Evolutionary conservation across 1,140 invertebrate species (phyloP), one percentile per base, ranked within the genome.

Genomic region (Solenopsis fugax): DNA sequence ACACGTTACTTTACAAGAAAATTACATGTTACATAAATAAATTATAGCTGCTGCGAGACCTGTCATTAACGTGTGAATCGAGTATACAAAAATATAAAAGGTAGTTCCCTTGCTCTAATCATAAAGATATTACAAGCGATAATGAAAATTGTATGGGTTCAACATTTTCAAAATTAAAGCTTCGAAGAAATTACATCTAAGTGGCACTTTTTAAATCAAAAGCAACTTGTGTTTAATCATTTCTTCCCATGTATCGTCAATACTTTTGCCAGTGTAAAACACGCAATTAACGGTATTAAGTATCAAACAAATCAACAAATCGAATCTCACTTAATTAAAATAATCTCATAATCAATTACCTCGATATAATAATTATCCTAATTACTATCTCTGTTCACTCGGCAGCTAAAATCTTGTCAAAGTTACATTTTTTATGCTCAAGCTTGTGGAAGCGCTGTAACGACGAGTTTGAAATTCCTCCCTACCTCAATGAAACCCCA

Each of bases 381-480:
- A n/a, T 13, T 45, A 24, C 29, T 12, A 4, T 21, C 10, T 45
- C 10, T 67, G 9, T 75, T 75, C 54, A 5, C 13, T 54, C 12
- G 13, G 1, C 37, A 41, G 21, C 48, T 16, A n/a, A 84, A 73
- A 62, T 84, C 69, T 73, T 60, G 50, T 0, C 45, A 18, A 48
- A 48, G 69, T n/a, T 73, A 60, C 7, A n/a, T 6, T 21, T 37
- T 73, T 48, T 60, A 41, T 45, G 21, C 21, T 82, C 50, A n/a
- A 10, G 29, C 45, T 77, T 75, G 34, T n/a, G 34, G 82, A 85
- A 85, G 82, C 73, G 16, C 54, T 69, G 45, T 77, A 85, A 77
- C 9, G 48, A 48, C 73, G 21, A 84, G 69, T 84, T 85, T 21
- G 60, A 78, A 85, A 54, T 54, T 85, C 73, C 29, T 65, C 50